Evolutionary conservation across 2,113 vertebrate species (phyloP).

Genomic region (Scytalopus superciliaris): DNA sequence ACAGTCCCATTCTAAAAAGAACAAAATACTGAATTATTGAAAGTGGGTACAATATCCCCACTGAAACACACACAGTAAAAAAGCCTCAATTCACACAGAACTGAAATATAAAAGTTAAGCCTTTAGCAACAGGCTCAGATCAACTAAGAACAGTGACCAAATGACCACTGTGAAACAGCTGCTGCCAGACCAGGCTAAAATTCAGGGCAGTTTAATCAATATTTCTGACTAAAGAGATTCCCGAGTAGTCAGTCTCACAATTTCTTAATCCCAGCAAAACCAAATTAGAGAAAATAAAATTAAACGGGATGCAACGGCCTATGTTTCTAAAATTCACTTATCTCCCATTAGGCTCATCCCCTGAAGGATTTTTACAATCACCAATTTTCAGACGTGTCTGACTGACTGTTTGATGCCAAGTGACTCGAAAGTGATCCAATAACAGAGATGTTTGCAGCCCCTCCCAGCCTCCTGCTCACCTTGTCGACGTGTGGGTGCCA

Average conservation of each 20-base stretch:
- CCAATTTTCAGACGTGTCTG: background rate
- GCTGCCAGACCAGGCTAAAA: background rate
- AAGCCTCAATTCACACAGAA: background rate
- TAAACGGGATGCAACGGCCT: background rate
- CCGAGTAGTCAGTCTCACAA: background rate
- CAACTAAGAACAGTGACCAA: background rate
- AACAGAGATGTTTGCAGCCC: background rate
- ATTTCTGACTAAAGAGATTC: background rate
- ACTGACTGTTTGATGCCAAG: background rate
- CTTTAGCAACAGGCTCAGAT: background rate
- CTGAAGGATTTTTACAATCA: background rate
- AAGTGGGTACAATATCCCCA: background rate
- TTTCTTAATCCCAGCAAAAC: background rate
- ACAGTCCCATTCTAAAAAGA: background rate
- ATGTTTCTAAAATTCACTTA: background rate
- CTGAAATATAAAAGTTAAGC: background rate
- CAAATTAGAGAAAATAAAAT: background rate
- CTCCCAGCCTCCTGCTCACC: constrained; percentile 65
- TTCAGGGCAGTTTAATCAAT: background rate
- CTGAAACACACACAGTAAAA: background rate
- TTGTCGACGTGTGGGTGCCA: constrained; percentile 97
- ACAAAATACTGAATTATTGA: background rate
- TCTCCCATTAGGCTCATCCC: background rate
- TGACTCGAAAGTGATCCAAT: background rate
- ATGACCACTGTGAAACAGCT: background rate